Evolutionary conservation across 2,797 vertebrate species (phyloP), one percentile per base, ranked within the genome.

Genomic region (Siniperca obscura): DNA sequence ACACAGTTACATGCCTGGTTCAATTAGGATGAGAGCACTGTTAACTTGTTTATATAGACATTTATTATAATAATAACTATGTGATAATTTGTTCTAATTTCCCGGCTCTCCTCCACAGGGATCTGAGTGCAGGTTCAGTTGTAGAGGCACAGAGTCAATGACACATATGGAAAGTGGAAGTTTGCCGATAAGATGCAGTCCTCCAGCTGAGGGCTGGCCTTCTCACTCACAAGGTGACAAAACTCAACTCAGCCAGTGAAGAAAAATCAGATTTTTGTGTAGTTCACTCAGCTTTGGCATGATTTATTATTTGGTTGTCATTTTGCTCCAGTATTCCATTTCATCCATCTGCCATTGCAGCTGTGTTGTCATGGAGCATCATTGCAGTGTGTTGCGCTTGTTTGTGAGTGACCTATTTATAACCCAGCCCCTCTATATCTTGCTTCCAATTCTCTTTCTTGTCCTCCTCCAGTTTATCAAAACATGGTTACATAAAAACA

Each of bases 401-500:
- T 90, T 84, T 90, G 74, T 57, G 79, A 82, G 62, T 95, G 94
- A 95, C 95, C 95, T 94, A 95, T 94, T 95, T 95, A 93, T 91
- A 92, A 88, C 90, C 92, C 90, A 79, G 81, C 83, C 85, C 85
- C 90, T 87, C 82, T 78, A 81, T 90, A 86, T 83, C 76, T 78
- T 91, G 90, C 79, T 92, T 92, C 90, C 88, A 88, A 90, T 92
- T 89, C 79, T 70, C 86, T 82, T 78, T 68, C 70, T 85, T 83
- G 76, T 86, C 84, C 69, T 89, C 78, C 86, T 90, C 80, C 80
- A 76, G 79, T 89, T 93, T 86, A 88, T 86, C 77, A 89, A 89
- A 92, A 91, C 80, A 87, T 1, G 25, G 82, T 90, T 89, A 84
- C 74, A 75, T 88, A 88, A 88, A 92, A 86, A 71, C 42, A 9